Base-by-base conservation (phyloP, 1,140 invertebrate genomes). In the Drusus annulatus region DNA sequence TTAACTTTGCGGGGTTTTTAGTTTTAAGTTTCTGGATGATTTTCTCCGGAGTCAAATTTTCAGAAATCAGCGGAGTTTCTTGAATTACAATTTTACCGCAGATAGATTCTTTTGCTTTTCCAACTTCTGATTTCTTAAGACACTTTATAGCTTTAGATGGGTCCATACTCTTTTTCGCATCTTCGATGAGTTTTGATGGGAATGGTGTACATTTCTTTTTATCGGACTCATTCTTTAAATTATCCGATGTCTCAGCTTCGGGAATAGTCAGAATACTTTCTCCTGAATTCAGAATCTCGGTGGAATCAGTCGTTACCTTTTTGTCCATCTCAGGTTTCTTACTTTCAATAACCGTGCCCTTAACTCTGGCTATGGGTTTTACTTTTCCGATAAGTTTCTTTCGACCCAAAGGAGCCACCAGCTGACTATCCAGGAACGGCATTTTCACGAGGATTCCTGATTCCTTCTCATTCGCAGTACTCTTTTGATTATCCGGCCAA, bases 301-400 rank as follows among this genome's bases (percentile, higher is more conserved):
- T 21, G 71, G 81, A 3, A 79, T 76, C 16, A 63, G 2, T 19
- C 21, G 50, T 6, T 56, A 63, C 58, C 89, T 90, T 84, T 86
- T 88, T 75, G 62, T 90, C 89, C 16, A 85, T 74, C 58, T 90
- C 89, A 3, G 84, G 79, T 81, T 88, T 83, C 10, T n/a, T 88
- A 83, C 89, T 90, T 84, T 89, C 88, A 78, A 90, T 88, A 25
- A 90, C 83, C 25, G 89, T 90, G 7, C 88, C 89, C 85, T 90
- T 90, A 10, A 90, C 89, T 84, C 89, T 86, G 63, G 89, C 89
- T 65, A 90, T 89, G 8, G 89, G 89, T 25, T 88, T 85, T 1
- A 90, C 89, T 83, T 88, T 84, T 10, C 88, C 89, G 45, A 89
- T 77, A 73, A 88, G 87, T 84, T 90, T 89, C 80, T 87, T 89